Conservation (phyloP, 2,113 vertebrate genomes). For the Percopsis transmontana region DNA sequence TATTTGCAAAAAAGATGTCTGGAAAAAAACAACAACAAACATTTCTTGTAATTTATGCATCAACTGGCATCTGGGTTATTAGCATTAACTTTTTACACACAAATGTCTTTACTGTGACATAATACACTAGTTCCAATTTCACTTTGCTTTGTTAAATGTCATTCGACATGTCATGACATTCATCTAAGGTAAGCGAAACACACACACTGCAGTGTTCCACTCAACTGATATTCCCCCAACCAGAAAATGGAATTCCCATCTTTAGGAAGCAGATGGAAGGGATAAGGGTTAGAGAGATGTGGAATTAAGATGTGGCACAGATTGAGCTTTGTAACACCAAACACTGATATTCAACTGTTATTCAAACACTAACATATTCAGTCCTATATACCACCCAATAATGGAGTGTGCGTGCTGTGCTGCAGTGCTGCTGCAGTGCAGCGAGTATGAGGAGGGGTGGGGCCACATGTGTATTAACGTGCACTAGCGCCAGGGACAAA, state of each 20-base stretch:
- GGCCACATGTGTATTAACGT: slow-evolving; percentile 67
- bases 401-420: slow-evolving; percentile 50
- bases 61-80: too few relatives aligned
- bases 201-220: slow-evolving; percentile 4
- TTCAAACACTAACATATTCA: not conserved
- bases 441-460: slow-evolving; percentile 19
- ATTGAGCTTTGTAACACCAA: too few relatives aligned
- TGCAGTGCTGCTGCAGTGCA: slow-evolving; percentile 70
- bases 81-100: too few relatives aligned
- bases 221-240: slow-evolving; percentile 12
- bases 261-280: slow-evolving; percentile 51
- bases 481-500: slow-evolving; percentile 60
- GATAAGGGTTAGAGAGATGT: slow-evolving; percentile 21
- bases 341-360: too few relatives aligned
- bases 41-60: too few relatives aligned
- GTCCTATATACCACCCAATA: slow-evolving; percentile 1
- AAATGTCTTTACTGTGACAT: too few relatives aligned
- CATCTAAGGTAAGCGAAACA: too few relatives aligned
- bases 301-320: not conserved
- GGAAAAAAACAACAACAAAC: too few relatives aligned
- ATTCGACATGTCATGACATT: too few relatives aligned
- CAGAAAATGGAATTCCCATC: slow-evolving; percentile 38
- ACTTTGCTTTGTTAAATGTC: too few relatives aligned
- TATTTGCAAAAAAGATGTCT: too few relatives aligned
- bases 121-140: too few relatives aligned